Base-by-base conservation (phyloP, 2,797 vertebrate genomes). In the Tarsius wallacei region DNA sequence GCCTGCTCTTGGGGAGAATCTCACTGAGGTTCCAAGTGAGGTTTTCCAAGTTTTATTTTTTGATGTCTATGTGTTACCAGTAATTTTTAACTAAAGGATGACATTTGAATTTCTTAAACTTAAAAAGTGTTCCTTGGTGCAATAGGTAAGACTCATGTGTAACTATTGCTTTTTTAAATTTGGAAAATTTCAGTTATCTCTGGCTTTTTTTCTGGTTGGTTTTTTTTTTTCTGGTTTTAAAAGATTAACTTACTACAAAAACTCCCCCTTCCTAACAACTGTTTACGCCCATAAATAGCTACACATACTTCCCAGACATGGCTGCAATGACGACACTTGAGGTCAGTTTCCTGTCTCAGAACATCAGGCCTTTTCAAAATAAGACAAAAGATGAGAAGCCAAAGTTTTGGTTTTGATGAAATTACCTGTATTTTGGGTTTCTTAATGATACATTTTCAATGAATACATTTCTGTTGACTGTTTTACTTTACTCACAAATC, bases 271-370 rank as follows among this genome's bases (percentile, higher is more conserved):
- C 24, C 4, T 2, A 14, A 64, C 33, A 74, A 36, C 8, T 51
- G 2, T 10, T 31, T 2, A 2, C 13, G 24, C 42, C 31, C 0
- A 0, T 2, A 9, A 2, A 24, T 4, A 4, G 5, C 36, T 3
- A 12, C 26, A 12, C 11, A 6, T 0, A 0, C 16, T 4, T 22
- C 2, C 11, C 73, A 17, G 19, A 49, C 19, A 26, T n/a, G 3
- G 11, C 26, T 15, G 6, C 19, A 12, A 0, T 1, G 33, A 24
- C 14, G 57, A 3, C 22, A 10, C 17, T 36, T 26, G 33, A 57
- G 13, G 36, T 1, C 14, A 12, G 0, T 13, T 55, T 19, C 63
- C 74, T 2, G 28, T 21, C 11, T 31, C 4, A 0, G 28, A 12
- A 11, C 22, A 0, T 0, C 2, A 17, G n/a, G 6, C 31, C 2